These are phyloP conservation scores for Dicranocentrus wangi DNA, from an alignment of 2,888 invertebrate genomes.

Conservation along the genomic window DNA sequence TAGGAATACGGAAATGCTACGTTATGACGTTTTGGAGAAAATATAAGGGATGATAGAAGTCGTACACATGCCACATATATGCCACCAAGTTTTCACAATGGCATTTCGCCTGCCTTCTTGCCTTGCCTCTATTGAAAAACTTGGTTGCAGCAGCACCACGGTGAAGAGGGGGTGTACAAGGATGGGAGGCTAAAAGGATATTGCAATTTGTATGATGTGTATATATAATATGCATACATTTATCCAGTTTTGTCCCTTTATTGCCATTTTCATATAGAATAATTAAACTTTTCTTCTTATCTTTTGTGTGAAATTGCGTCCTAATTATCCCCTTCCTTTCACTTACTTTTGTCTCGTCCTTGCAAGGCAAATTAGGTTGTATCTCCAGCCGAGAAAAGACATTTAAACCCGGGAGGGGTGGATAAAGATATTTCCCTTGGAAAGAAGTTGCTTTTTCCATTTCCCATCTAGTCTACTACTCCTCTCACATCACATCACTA, in stretches of 20 bases:
- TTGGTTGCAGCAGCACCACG: too few relatives aligned
- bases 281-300: slow-evolving; percentile 73
- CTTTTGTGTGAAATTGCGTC: slow-evolving; percentile 71
- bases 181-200: too few relatives aligned
- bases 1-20: too few relatives aligned
- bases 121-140: too few relatives aligned
- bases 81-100: too few relatives aligned
- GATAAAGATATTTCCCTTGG: slow-evolving; percentile 37
- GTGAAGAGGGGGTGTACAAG: too few relatives aligned
- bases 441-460: slow-evolving; percentile 33
- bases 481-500: not conserved
- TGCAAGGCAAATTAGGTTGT: slow-evolving; percentile 59
- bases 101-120: too few relatives aligned
- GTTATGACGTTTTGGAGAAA: too few relatives aligned
- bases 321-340: slow-evolving; percentile 71
- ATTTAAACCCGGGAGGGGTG: slow-evolving; percentile 41
- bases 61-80: too few relatives aligned
- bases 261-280: slow-evolving; percentile 55
- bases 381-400: slow-evolving; percentile 52
- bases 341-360: slow-evolving; percentile 59
- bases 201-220: too few relatives aligned
- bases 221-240: slow-evolving; percentile 18
- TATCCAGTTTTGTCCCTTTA: slow-evolving; percentile 32
- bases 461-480: slow-evolving; percentile 5
- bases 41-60: too few relatives aligned